phyloP scores from a whole-genome alignment of 2,888 invertebrate genomes.

The Acrobasis repandana region DNA sequence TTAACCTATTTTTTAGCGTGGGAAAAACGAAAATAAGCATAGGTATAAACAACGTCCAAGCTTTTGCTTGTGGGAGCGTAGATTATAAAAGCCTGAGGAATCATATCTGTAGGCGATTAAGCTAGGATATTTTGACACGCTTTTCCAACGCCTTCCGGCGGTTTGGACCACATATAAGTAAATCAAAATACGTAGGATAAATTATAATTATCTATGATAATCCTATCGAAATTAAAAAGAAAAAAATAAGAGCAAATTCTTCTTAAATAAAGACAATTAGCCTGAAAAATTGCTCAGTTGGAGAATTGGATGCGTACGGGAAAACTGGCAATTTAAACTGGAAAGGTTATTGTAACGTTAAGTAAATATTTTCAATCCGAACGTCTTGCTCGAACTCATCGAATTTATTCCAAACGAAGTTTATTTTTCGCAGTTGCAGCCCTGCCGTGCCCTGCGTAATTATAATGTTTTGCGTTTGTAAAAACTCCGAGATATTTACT shows the following conservation, averaged over 20 bases:
- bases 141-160: too few relatives aligned
- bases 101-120: too few relatives aligned
- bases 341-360: constrained; percentile 38
- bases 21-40: too few relatives aligned
- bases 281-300: neutral
- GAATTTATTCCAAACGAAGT: constrained; percentile 33
- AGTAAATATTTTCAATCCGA: constrained; percentile 41
- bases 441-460: constrained; percentile 20
- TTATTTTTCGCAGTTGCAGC: constrained; percentile 26
- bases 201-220: too few relatives aligned
- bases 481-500: neutral
- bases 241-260: neutral
- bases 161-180: too few relatives aligned
- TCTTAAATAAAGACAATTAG: neutral
- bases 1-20: too few relatives aligned
- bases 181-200: too few relatives aligned
- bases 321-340: constrained; percentile 31
- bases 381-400: constrained; percentile 32
- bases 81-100: too few relatives aligned
- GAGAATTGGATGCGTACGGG: neutral
- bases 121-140: too few relatives aligned
- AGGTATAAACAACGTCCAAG: too few relatives aligned
- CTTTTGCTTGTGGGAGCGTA: too few relatives aligned
- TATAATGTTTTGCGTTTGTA: constrained; percentile 4
- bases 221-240: neutral